phyloP scores from a whole-genome alignment of 2,888 invertebrate species.

The Ischnura elegans region DNA sequence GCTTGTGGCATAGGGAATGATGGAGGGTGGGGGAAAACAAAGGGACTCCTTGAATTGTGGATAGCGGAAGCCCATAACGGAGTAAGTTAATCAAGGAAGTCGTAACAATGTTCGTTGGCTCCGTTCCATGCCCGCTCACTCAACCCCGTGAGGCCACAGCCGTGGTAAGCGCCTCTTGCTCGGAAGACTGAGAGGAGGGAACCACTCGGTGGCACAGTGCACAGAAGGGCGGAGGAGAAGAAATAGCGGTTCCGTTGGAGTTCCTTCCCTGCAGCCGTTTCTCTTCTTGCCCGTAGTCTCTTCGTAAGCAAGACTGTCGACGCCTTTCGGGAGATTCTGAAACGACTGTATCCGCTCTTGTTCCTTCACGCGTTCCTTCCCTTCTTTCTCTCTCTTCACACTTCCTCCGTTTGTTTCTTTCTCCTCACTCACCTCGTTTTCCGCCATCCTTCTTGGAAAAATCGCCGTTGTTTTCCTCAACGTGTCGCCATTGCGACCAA shows the following conservation, averaged over 20 bases:
- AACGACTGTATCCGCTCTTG: background rate
- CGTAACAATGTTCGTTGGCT: constrained; percentile 58
- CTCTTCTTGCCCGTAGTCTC: background rate
- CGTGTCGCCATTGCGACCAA: too few species aligned
- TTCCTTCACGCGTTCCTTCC: background rate
- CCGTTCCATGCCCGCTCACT: background rate
- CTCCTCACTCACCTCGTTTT: background rate
- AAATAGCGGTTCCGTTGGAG: background rate
- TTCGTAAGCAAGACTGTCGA: background rate
- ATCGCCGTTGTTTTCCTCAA: background rate
- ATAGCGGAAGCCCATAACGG: constrained; percentile 40
- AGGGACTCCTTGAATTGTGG: constrained; percentile 51
- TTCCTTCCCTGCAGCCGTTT: background rate
- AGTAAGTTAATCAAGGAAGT: constrained; percentile 54
- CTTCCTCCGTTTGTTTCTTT: background rate
- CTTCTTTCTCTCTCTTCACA: background rate
- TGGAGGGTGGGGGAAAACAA: background rate
- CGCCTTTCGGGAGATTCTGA: background rate
- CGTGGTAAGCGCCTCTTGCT: background rate
- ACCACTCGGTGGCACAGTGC: background rate
- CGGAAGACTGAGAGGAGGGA: background rate
- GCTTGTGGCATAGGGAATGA: background rate
- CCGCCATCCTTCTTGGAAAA: background rate
- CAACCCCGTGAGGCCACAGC: background rate
- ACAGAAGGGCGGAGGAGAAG: background rate